Conservation (phyloP, 2,113 vertebrate species). For the Raja brachyura region DNA sequence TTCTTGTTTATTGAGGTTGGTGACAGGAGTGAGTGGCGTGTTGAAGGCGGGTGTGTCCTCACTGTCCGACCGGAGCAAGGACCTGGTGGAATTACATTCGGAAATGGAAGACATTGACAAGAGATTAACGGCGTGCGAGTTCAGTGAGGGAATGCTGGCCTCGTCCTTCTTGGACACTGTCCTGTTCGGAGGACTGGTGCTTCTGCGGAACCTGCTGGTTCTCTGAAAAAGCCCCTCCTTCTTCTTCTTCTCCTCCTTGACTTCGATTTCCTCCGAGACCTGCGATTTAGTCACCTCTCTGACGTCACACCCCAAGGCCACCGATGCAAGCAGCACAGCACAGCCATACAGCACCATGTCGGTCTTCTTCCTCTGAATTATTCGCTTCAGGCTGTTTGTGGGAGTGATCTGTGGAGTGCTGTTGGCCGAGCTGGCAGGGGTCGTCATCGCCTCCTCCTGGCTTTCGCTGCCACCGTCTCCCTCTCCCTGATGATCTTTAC, state of each 20-base stretch:
- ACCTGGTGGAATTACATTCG: constrained; percentile 72
- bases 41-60: constrained; percentile 45
- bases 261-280: constrained; percentile 53
- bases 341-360: constrained; percentile 73
- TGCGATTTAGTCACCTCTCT: constrained; percentile 61
- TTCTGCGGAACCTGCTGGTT: constrained; percentile 68
- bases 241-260: constrained; percentile 73
- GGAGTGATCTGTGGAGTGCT: constrained; percentile 75
- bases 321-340: constrained; percentile 69
- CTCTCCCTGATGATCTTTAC: constrained; percentile 75
- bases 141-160: constrained; percentile 40
- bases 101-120: constrained; percentile 70
- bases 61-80: constrained; percentile 62
- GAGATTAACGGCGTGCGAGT: constrained; percentile 56
- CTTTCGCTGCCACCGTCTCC: constrained; percentile 52
- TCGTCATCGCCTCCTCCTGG: constrained; percentile 62
- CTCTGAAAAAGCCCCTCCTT: constrained; percentile 74
- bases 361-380: constrained; percentile 59
- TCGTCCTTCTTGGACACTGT: constrained; percentile 60
- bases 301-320: constrained; percentile 78
- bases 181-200: constrained; percentile 60
- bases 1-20: background rate
- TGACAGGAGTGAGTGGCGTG: background rate
- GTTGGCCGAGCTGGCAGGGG: constrained; percentile 64
- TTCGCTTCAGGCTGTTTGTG: constrained; percentile 68